These are phyloP conservation scores for Blera fallax DNA, from an alignment of 2,888 invertebrate genomes.

Conservation along the genomic window DNA sequence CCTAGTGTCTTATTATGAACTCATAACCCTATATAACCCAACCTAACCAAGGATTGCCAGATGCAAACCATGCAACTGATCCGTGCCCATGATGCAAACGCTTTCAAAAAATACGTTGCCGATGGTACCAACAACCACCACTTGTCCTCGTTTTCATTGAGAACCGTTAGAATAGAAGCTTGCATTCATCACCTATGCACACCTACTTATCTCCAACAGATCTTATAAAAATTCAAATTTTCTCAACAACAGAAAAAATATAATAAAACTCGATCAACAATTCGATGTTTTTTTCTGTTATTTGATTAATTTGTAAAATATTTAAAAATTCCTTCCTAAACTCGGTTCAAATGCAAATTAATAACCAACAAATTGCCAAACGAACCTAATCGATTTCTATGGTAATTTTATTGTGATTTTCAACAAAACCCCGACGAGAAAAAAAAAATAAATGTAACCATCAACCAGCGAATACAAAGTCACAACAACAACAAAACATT, in stretches of 20 bases:
- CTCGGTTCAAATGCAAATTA: constrained; percentile 56
- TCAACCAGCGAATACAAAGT: background rate
- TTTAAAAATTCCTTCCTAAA: constrained; percentile 41
- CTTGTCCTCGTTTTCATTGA: background rate
- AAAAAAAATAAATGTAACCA: background rate
- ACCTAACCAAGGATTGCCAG: no score
- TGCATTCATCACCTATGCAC: background rate
- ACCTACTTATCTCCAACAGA: background rate
- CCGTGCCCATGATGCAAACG: no score
- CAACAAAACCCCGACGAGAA: constrained; percentile 18
- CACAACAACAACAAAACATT: background rate
- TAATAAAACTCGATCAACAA: constrained; percentile 12
- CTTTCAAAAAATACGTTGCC: no score
- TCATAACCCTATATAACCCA: no score
- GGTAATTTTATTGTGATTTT: constrained; percentile 63
- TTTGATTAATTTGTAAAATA: constrained; percentile 59
- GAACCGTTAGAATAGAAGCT: background rate
- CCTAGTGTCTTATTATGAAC: no score
- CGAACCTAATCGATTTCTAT: constrained; percentile 68
- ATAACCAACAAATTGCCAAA: constrained; percentile 69
- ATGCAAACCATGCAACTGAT: no score
- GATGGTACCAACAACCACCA: no score
- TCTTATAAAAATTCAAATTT: constrained; percentile 12
- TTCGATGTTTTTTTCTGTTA: background rate
- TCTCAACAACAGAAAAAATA: background rate